Percentiles rank a stretch among this genome's conserved stretches.
Evolutionary conservation across 2,888 invertebrate genomes (phyloP).

Genomic region (Ernsta delagoae): DNA sequence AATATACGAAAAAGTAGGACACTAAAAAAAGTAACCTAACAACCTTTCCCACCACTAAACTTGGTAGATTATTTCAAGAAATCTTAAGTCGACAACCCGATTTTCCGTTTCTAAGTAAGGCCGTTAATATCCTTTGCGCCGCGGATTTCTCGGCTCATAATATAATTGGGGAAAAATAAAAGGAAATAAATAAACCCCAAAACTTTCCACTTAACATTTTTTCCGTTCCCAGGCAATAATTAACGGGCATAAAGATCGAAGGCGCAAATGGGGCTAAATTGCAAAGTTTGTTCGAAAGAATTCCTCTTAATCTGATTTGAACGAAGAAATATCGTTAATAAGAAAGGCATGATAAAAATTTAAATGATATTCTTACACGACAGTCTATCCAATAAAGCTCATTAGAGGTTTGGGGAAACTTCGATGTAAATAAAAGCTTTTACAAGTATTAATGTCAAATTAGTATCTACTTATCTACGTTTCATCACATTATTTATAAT

Average conservation of each 20-base stretch:
- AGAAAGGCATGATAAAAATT: conserved; percentile 36
- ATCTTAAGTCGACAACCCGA: not conserved
- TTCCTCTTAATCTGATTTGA: conserved; percentile 37
- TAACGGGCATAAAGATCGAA: conserved; percentile 35
- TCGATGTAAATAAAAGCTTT: conserved; percentile 12
- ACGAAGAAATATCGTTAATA: conserved; percentile 35
- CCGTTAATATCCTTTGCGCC: not conserved
- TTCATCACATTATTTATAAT: too few relatives aligned
- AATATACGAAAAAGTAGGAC: not conserved
- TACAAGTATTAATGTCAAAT: not conserved
- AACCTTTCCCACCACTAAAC: not conserved
- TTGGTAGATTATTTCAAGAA: not conserved
- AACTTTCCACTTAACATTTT: conserved; percentile 36
- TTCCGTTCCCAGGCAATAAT: conserved; percentile 33
- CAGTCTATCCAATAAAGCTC: conserved; percentile 27
- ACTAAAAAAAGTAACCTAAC: not conserved
- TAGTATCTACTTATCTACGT: too few relatives aligned
- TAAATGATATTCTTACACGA: conserved; percentile 40
- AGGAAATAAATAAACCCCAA: conserved; percentile 31
- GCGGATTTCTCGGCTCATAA: conserved; percentile 1
- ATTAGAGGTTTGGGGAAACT: conserved; percentile 9
- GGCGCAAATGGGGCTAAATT: conserved; percentile 35
- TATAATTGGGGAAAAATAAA: conserved; percentile 2
- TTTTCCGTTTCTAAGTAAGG: not conserved
- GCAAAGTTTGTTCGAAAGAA: conserved; percentile 35